Conservation (phyloP, 2,797 vertebrate genomes). For the Sorex maritimensis region DNA sequence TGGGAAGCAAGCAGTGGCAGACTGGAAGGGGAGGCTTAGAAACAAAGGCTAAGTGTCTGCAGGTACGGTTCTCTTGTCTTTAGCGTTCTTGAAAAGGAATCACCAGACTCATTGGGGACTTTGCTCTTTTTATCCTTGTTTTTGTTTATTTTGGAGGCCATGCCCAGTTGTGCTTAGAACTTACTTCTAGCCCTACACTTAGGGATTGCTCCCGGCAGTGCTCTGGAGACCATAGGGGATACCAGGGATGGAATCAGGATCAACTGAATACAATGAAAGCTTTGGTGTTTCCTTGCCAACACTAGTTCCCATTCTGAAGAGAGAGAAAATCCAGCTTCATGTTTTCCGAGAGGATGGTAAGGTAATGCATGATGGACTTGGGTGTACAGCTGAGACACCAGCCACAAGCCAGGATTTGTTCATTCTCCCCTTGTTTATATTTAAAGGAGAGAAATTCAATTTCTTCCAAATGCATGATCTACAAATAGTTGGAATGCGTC, state of each 20-base stretch:
- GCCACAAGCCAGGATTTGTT: slow-evolving; percentile 22
- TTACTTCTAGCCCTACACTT: no score
- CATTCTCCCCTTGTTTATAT: slow-evolving; percentile 53
- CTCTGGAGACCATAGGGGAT: no score
- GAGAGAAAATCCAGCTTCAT: slow-evolving; percentile 30
- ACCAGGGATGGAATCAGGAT: no score
- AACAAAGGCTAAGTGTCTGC: not conserved
- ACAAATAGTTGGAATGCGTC: slow-evolving; percentile 12
- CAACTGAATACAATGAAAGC: no score
- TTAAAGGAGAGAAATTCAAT: slow-evolving; percentile 56
- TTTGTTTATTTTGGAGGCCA: no score
- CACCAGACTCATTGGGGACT: slow-evolving; percentile 45
- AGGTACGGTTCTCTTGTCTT: slow-evolving; percentile 45
- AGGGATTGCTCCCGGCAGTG: no score
- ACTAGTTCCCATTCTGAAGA: slow-evolving; percentile 57
- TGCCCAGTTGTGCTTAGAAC: no score
- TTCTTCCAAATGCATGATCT: slow-evolving; percentile 62
- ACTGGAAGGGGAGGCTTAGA: not conserved
- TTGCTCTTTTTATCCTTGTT: no score
- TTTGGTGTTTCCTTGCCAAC: not conserved
- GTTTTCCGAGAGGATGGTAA: not conserved
- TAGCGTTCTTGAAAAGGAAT: slow-evolving; percentile 58
- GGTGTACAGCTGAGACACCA: slow-evolving; percentile 12
- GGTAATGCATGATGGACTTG: not conserved
- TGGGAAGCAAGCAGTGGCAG: not conserved